Evolutionary conservation across 2,888 invertebrate species (phyloP), one percentile per base, ranked within the genome.

Genomic region (Drosophila vallismaia): DNA sequence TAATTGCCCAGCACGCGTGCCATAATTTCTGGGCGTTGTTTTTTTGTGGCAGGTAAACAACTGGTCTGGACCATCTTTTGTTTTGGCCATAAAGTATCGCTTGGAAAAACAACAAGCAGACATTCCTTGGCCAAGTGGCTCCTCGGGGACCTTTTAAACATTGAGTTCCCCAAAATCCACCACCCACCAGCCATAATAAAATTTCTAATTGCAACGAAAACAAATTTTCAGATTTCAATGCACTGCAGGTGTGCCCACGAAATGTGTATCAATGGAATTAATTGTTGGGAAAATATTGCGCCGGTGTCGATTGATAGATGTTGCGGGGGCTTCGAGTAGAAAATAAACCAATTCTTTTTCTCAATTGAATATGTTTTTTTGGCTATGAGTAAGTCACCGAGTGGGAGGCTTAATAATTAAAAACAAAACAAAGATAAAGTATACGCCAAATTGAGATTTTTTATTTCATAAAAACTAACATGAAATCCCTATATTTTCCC

Each of bases 121-220:
- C 51, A 82, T 75, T 70, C 72, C 70, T 60, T 51, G 14, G 24
- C 14, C 52, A 51, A n/a, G 10, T 9, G 45, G 38, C 48, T 46
- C 33, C 42, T 29, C 50, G 70, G 70, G 38, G 53, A 67, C 69
- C 69, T 48, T 56, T 64, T 60, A 26, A 14, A 12, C 62, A 40
- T 6, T 12, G n/a, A 6, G 29, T 7, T 46, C 1, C 50, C 67
- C 19, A 59, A 75, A 48, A 55, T 59, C 44, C 48, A 55, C 48
- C 54, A 28, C 19, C 55, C 50, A 49, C 10, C 44, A 48, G 51
- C 29, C 54, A 52, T 60, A 72, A 70, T 72, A 70, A 42, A 72
- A 71, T 77, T 79, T 75, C 77, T 88, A 82, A 83, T 86, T 86
- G 83, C 88, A 83, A 77, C 66, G 74, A 79, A 88, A 83, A 83